Evolutionary conservation across 1,140 invertebrate genomes (phyloP), one percentile per base, ranked within the genome.

Genomic region (Dryas iulia): DNA sequence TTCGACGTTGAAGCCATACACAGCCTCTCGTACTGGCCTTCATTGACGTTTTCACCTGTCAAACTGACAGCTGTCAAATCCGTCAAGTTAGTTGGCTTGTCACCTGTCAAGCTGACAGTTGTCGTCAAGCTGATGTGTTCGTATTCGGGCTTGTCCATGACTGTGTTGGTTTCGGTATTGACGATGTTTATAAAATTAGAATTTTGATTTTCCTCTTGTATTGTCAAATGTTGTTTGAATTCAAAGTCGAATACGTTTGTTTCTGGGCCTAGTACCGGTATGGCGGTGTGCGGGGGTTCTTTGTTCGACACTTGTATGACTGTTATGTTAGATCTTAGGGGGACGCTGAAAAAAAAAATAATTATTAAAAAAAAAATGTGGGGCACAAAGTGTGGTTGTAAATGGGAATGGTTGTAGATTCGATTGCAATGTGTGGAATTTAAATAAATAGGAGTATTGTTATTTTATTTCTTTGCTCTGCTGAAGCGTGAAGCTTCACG

Each of bases 281-380:
- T 90, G 0, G 87, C 89, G 8, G 89, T 89, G 72, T 90, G 87
- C 0, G 86, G 87, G 0, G 85, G 81, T 1, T 70, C 81, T 24
- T 85, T 87, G 33, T 90, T 89, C 4, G 82, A 88, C 0, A 90
- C 89, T 81, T 91, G 78, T 1, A 91, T 91, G 0, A 91, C 89
- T 28, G 89, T 91, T 47, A 91, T 76, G 58, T 91, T 91, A 0
- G 82, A 79, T 10, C 77, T 69, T 65, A 79, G 83, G 1, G 75
- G 71, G 24, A 80, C 69, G 30, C 89, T 91, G 79, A 25, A 87
- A 87, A 53, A 62, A 61, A 69, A 71, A 53, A 62, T 59, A 69
- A 71, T 52, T 23, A 35, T 31, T 59, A 47, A 71, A 6, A n/a
- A n/a, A n/a, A n/a, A n/a, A n/a, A n/a, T n/a, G n/a, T n/a, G n/a